These are phyloP conservation scores for Chrysopilus asiliformis DNA, from an alignment of 2,888 invertebrate genomes.

Conservation along the genomic window DNA sequence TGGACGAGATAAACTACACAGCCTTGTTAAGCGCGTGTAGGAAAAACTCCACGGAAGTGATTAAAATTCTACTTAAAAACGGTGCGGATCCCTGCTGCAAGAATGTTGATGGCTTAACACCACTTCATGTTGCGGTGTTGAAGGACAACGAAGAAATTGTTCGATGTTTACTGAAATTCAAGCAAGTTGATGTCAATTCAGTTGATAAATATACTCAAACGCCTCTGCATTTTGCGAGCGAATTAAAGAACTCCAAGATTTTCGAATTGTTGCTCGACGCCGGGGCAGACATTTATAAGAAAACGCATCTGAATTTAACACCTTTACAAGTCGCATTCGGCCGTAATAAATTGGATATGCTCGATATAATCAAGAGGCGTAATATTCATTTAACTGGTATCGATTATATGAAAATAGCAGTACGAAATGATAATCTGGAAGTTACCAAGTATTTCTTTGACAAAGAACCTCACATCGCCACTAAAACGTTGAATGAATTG, in stretches of 20 bases:
- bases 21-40: neutral
- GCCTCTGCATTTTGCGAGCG: neutral
- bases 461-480: too few species aligned
- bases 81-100: neutral
- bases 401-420: too few species aligned
- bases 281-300: too few species aligned
- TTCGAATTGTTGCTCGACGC: neutral
- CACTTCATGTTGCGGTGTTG: conserved; percentile 10
- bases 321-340: too few species aligned
- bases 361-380: too few species aligned
- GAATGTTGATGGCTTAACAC: conserved; percentile 1
- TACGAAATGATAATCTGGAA: too few species aligned
- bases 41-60: neutral
- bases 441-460: too few species aligned
- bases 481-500: too few species aligned
- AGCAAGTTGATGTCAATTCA: neutral
- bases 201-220: neutral
- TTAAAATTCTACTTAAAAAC: neutral
- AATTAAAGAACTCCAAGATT: neutral
- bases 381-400: too few species aligned
- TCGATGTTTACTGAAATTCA: neutral
- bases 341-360: too few species aligned
- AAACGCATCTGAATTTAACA: too few species aligned
- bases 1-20: neutral
- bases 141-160: neutral